Evolutionary conservation across 2,888 invertebrate genomes (phyloP).

Genomic region (Ellobium chinense): DNA sequence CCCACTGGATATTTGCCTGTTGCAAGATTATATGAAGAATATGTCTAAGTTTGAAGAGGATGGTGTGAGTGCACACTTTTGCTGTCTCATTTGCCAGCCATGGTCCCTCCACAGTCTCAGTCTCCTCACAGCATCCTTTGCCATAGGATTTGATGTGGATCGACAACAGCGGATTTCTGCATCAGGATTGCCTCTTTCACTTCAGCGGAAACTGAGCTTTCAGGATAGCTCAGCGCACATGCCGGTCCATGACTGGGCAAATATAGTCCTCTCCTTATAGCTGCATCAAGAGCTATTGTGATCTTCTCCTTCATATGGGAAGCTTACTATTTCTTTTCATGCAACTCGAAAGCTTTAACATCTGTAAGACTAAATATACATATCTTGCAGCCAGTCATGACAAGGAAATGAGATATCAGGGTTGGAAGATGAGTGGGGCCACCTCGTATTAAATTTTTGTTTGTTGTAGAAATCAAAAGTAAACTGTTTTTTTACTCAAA

Average conservation of each 20-base stretch:
- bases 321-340: too few species aligned
- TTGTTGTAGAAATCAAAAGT: too few species aligned
- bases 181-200: neutral
- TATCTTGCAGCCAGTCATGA: too few species aligned
- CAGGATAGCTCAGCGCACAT: neutral
- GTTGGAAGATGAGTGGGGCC: too few species aligned
- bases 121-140: neutral
- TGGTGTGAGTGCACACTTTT: neutral
- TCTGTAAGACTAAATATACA: too few species aligned
- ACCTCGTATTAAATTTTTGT: too few species aligned
- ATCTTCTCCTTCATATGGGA: too few species aligned
- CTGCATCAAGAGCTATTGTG: neutral
- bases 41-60: neutral
- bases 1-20: neutral
- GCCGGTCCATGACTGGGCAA: constrained; percentile 2
- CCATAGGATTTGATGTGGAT: neutral
- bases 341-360: too few species aligned
- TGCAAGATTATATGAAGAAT: neutral
- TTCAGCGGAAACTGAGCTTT: neutral
- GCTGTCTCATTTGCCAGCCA: neutral
- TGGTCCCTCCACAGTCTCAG: neutral
- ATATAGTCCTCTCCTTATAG: neutral
- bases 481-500: too few species aligned
- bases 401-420: too few species aligned
- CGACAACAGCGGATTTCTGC: neutral